A percentile compares a stretch with the other conserved stretches of the same genome.
Evolutionary conservation across 2,797 vertebrate species (phyloP).

Genomic region (Anabacerthia variegaticeps): DNA sequence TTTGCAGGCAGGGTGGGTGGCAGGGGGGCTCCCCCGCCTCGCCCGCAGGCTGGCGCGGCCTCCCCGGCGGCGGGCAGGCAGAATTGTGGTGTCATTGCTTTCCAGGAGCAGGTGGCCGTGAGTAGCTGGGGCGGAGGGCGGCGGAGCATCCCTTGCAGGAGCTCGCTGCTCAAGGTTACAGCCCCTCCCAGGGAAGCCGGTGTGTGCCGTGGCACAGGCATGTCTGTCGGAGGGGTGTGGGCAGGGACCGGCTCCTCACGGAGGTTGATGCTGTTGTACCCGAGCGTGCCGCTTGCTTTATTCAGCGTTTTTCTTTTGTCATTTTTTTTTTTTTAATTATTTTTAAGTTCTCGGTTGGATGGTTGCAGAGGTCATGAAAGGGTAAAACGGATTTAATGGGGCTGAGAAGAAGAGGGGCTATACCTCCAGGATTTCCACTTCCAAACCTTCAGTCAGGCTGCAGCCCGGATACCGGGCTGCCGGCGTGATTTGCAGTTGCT

Average conservation of each 20-base stretch:
- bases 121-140: neutral
- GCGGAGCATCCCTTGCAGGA: neutral
- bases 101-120: neutral
- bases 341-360: neutral
- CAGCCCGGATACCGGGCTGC: neutral
- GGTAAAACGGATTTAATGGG: neutral
- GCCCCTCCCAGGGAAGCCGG: neutral
- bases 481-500: conserved; percentile 46
- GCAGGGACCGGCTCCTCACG: neutral
- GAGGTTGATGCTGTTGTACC: neutral
- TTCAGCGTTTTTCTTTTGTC: neutral
- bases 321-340: neutral
- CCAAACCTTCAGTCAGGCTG: neutral
- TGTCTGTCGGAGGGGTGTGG: neutral
- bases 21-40: too few species aligned
- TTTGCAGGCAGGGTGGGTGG: too few species aligned
- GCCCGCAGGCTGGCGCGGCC: neutral
- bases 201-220: neutral
- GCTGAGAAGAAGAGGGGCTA: neutral
- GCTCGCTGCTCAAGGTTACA: conserved; percentile 28
- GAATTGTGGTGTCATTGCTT: conserved; percentile 60
- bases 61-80: neutral
- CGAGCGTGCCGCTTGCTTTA: neutral
- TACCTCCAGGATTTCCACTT: neutral
- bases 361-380: neutral